These are phyloP conservation scores for Portevinia maculata DNA, from an alignment of 2,888 invertebrate species.

Conservation along the genomic window DNA sequence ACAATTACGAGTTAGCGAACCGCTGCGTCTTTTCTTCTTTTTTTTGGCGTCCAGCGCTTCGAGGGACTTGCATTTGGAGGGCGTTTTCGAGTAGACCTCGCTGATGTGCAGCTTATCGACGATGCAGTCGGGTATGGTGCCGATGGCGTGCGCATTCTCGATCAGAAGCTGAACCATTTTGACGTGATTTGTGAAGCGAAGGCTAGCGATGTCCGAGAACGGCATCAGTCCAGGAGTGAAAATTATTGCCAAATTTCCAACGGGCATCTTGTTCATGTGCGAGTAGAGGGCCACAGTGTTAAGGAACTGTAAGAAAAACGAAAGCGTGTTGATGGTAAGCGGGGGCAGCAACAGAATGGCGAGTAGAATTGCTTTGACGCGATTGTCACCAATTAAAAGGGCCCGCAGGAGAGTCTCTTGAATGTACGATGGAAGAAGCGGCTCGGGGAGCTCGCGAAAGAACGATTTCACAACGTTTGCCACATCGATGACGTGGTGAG, in stretches of 20 bases:
- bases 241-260: conserved; percentile 92
- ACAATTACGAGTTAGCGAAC: conserved; percentile 90
- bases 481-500: conserved; percentile 92
- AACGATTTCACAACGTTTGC: conserved; percentile 94
- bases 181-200: conserved; percentile 87
- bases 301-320: conserved; percentile 89
- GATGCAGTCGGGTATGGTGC: conserved; percentile 87
- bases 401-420: conserved; percentile 91
- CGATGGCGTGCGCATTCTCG: conserved; percentile 89
- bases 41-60: conserved; percentile 83
- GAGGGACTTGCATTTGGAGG: conserved; percentile 56
- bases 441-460: conserved; percentile 92
- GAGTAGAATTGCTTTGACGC: conserved; percentile 85
- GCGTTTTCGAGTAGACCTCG: conserved; percentile 60
- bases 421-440: conserved; percentile 87
- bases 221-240: conserved; percentile 95
- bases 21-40: conserved; percentile 92
- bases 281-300: conserved; percentile 86
- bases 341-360: conserved; percentile 89
- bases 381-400: conserved; percentile 85
- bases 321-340: conserved; percentile 90
- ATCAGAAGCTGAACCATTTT: conserved; percentile 90
- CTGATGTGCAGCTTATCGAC: conserved; percentile 81
- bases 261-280: conserved; percentile 91
- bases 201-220: conserved; percentile 85